Conservation (phyloP, 2,888 invertebrate species). For the Plebejus melissa region DNA sequence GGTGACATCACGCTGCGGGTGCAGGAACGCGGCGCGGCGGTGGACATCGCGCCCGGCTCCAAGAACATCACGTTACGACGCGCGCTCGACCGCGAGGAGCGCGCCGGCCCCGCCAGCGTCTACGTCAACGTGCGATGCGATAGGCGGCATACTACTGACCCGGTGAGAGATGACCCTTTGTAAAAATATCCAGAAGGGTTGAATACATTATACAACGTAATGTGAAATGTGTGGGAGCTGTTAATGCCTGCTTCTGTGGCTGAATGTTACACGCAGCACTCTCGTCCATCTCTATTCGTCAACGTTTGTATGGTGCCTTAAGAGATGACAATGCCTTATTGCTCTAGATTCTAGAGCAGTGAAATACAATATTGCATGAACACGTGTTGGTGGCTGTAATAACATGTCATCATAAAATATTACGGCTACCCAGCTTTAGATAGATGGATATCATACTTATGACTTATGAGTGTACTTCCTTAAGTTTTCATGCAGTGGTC, state of each 20-base stretch:
- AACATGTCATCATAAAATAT: too few relatives aligned
- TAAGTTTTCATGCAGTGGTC: too few relatives aligned
- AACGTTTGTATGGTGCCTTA: background rate
- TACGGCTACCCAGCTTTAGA: too few relatives aligned
- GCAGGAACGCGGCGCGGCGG: slow-evolving; percentile 87
- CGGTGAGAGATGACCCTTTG: slow-evolving; percentile 66
- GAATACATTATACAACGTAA: too few relatives aligned
- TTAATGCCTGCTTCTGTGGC: too few relatives aligned
- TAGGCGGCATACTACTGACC: slow-evolving; percentile 86
- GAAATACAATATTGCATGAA: background rate
- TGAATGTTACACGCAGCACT: background rate
- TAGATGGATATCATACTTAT: too few relatives aligned
- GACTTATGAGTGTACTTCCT: too few relatives aligned
- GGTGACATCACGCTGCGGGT: slow-evolving; percentile 89
- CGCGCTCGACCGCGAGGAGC: slow-evolving; percentile 90
- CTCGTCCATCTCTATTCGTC: background rate
- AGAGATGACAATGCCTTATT: background rate
- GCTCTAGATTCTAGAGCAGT: background rate
- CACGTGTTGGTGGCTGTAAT: too few relatives aligned
- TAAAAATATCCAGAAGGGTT: background rate
- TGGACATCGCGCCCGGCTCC: slow-evolving; percentile 86
- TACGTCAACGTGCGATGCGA: slow-evolving; percentile 93
- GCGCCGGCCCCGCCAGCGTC: slow-evolving; percentile 89
- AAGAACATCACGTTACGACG: slow-evolving; percentile 89
- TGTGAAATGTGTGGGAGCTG: too few relatives aligned